Evolutionary conservation across 2,888 invertebrate species (phyloP).

Genomic region (Trissolcus brochymenae): DNA sequence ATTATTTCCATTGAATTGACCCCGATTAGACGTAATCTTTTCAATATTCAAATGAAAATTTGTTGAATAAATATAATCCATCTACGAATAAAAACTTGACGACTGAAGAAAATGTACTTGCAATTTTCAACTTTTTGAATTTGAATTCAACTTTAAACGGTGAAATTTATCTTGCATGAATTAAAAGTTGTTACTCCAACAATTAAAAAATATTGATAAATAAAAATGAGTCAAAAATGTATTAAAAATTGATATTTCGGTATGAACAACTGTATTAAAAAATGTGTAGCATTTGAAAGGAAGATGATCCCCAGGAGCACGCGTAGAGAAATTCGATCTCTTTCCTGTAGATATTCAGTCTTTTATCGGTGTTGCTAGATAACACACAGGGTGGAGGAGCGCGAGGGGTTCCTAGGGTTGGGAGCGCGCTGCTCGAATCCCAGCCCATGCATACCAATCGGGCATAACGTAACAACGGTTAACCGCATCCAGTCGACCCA

Average conservation of each 20-base stretch:
- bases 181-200: too few species aligned
- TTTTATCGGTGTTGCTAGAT: conserved; percentile 43
- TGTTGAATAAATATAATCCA: too few species aligned
- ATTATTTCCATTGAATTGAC: conserved; percentile 8
- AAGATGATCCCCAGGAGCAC: conserved; percentile 13
- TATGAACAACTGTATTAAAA: conserved; percentile 23
- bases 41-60: too few species aligned
- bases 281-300: conserved; percentile 33
- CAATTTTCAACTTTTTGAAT: too few species aligned
- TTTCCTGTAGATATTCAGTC: conserved; percentile 43
- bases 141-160: too few species aligned
- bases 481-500: conserved; percentile 75
- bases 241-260: conserved; percentile 2
- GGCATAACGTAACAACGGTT: conserved; percentile 75
- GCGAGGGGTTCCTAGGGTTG: conserved; percentile 32
- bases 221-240: too few species aligned
- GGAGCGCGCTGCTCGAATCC: conserved; percentile 68
- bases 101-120: too few species aligned
- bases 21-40: too few species aligned
- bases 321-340: conserved; percentile 47
- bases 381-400: conserved; percentile 12
- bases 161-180: too few species aligned
- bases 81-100: too few species aligned
- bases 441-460: conserved; percentile 76
- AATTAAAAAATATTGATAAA: too few species aligned